Base-by-base conservation (phyloP, 2,797 vertebrate species). In the Gymnothorax reevesii region DNA sequence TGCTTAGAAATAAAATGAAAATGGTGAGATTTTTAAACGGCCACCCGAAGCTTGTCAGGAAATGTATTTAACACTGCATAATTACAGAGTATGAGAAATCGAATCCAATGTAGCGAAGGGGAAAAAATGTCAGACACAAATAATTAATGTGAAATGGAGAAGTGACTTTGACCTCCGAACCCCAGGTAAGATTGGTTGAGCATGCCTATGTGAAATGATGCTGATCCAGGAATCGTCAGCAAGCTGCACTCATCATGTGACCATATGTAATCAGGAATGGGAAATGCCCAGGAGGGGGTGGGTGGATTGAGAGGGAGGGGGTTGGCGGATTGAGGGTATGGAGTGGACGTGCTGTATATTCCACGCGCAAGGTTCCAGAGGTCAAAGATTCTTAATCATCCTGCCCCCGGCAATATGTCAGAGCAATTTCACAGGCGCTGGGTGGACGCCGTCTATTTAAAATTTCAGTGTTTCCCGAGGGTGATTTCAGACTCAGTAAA, bases 61-160 rank as follows among this genome's bases (percentile, higher is more conserved):
- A n/a, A 55, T 77, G 15, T 6, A 77, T 77, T 77, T 77, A 77
- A 80, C 49, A 9, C n/a, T 2, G 49, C 4, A 10, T 54, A 80
- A 54, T 80, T 80, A 80, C 77, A 77, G 10, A 17, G 33, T 77
- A 54, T n/a, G 42, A 80, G 55, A 22, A 20, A 55, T n/a, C 22
- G 52, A 80, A 55, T 55, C 77, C 52, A 10, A 49, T 54, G 49
- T 55, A 42, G 33, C 33, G 33, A 2, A 42, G 33, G 22, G 52
- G n/a, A 55, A 80, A 80, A 80, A 80, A 80, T 55, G 77, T 80
- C 52, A 55, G 77, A 80, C 20, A 80, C 49, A 80, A 80, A 80
- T 54, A 80, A 79, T 79, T 79, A 49, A 55, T 80, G 17, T 80
- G 77, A 52, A 54, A 7, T 55, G 49, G 55, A 52, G n/a, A n/a